These are phyloP conservation scores for Diogma glabrata DNA, from an alignment of 2,888 invertebrate genomes.

Conservation along the genomic window DNA sequence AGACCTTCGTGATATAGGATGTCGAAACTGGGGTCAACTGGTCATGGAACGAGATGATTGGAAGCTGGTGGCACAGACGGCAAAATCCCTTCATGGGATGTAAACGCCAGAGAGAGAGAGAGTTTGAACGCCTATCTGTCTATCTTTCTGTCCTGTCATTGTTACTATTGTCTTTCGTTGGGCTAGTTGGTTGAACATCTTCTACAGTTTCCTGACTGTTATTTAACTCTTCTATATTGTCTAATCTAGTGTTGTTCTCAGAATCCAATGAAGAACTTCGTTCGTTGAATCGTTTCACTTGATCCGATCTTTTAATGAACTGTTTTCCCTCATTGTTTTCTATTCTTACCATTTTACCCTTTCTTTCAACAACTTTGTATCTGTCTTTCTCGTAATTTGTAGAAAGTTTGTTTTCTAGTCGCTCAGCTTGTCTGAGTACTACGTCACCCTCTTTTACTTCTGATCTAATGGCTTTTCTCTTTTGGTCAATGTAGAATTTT, in stretches of 20 bases:
- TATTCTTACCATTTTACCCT: background rate
- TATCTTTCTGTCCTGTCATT: too few species aligned
- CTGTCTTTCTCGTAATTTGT: background rate
- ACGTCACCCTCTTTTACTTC: background rate
- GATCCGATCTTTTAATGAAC: background rate
- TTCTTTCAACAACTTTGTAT: background rate
- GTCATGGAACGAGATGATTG: too few species aligned
- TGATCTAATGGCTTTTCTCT: background rate
- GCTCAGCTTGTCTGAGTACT: background rate
- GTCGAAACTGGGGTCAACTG: too few species aligned
- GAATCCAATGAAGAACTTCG: background rate
- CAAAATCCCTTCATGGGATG: too few species aligned
- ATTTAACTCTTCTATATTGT: background rate
- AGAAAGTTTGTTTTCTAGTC: background rate
- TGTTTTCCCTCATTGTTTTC: background rate
- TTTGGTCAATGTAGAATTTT: constrained; percentile 1
- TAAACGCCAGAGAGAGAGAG: too few species aligned
- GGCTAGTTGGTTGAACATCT: background rate
- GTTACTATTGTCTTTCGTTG: background rate
- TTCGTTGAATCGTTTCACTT: background rate
- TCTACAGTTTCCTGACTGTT: background rate
- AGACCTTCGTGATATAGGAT: too few species aligned
- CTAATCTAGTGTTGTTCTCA: background rate
- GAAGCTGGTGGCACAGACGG: too few species aligned
- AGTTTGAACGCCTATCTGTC: too few species aligned